Evolutionary conservation across 1,140 invertebrate genomes (phyloP).

Genomic region (Cydia splendana): DNA sequence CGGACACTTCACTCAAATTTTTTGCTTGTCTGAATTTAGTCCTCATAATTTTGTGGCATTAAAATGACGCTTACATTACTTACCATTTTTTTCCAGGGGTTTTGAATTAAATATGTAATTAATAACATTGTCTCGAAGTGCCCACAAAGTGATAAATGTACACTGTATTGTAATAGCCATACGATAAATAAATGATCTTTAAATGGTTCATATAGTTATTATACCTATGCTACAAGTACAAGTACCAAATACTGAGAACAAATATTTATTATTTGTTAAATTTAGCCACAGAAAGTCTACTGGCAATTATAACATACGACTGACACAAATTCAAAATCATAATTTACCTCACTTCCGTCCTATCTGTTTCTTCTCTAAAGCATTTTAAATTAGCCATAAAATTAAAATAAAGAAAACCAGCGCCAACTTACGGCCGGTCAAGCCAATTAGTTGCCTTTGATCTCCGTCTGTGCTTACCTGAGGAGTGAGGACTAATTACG

Average conservation of each 20-base stretch:
- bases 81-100: neutral
- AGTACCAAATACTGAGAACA: too few species aligned
- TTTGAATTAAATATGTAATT: too few species aligned
- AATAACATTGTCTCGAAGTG: too few species aligned
- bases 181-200: too few species aligned
- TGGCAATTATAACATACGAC: neutral
- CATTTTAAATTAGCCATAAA: neutral
- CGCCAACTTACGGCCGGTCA: neutral
- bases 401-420: neutral
- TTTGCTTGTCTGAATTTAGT: neutral
- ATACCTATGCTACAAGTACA: too few species aligned
- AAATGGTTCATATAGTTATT: too few species aligned
- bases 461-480: neutral
- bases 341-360: neutral
- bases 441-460: constrained; percentile 4
- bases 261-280: too few species aligned
- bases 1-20: neutral
- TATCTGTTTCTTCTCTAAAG: neutral
- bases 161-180: too few species aligned
- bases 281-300: too few species aligned
- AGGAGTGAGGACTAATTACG: constrained; percentile 2
- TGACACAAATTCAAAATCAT: constrained; percentile 1
- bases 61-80: neutral
- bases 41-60: neutral
- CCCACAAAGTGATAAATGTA: too few species aligned